Evolutionary conservation across 2,888 invertebrate genomes (phyloP).

Genomic region (Agrenia bidenticulata): DNA sequence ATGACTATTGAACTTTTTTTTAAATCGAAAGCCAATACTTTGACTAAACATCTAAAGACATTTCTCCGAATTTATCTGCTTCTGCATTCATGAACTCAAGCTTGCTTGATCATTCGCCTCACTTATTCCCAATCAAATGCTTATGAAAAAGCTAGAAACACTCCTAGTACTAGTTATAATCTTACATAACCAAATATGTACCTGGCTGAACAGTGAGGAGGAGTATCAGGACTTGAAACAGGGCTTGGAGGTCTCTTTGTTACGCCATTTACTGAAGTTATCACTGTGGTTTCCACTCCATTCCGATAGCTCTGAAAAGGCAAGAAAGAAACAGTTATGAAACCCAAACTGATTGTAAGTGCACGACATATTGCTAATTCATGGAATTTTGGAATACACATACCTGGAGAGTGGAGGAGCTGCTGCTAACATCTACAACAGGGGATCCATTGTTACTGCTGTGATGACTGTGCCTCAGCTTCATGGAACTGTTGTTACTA

Average conservation of each 20-base stretch:
- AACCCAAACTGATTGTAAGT: not conserved
- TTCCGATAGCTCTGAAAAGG: conserved; percentile 50
- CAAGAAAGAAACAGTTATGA: conserved; percentile 13
- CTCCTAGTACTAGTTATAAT: too few species aligned
- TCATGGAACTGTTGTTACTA: conserved; percentile 52
- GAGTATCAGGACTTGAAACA: conserved; percentile 62
- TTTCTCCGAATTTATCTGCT: too few species aligned
- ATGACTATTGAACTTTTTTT: too few species aligned
- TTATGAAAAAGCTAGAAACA: too few species aligned
- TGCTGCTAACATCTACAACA: conserved; percentile 49
- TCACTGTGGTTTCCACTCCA: conserved; percentile 43
- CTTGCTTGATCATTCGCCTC: too few species aligned
- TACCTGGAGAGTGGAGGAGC: conserved; percentile 53
- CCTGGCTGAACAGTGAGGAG: conserved; percentile 57
- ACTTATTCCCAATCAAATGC: too few species aligned
- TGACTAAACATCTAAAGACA: too few species aligned
- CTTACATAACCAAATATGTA: too few species aligned
- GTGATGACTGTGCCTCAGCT: conserved; percentile 50
- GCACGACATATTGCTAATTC: conserved; percentile 1
- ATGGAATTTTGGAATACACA: too few species aligned
- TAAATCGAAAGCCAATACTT: too few species aligned
- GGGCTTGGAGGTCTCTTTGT: conserved; percentile 59
- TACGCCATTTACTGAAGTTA: conserved; percentile 40
- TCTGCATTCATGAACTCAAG: too few species aligned
- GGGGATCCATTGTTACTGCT: conserved; percentile 48